These are phyloP conservation scores for Callocephalon fimbriatum DNA, from an alignment of 2,113 vertebrate genomes.

Conservation along the genomic window DNA sequence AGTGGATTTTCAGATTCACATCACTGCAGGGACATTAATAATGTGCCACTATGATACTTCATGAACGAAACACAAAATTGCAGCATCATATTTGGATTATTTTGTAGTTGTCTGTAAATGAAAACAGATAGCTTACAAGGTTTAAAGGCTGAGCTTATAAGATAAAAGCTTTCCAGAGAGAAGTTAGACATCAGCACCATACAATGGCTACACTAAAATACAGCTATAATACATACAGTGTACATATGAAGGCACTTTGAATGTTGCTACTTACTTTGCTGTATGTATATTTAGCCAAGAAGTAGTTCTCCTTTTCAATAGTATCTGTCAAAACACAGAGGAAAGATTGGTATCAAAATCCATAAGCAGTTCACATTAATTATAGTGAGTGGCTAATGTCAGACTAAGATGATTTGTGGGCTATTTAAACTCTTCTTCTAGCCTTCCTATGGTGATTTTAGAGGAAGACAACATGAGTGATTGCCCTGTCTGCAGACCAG, in stretches of 20 bases:
- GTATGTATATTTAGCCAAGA: constrained; percentile 55
- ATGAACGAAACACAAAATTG: background rate
- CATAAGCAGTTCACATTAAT: background rate
- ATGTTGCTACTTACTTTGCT: constrained; percentile 37
- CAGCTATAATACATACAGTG: background rate
- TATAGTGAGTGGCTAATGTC: background rate
- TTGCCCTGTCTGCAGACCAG: background rate
- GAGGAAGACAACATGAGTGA: background rate
- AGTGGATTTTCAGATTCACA: background rate
- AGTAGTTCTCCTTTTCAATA: constrained; percentile 20
- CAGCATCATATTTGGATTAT: background rate
- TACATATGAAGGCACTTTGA: background rate
- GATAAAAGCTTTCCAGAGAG: background rate
- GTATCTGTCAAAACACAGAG: constrained; percentile 61
- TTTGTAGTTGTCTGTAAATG: background rate
- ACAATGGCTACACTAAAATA: background rate
- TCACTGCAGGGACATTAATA: background rate
- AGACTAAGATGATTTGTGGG: background rate
- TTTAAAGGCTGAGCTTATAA: background rate
- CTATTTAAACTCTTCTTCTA: background rate
- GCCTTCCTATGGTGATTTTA: background rate
- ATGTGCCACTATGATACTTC: background rate
- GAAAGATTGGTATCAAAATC: background rate
- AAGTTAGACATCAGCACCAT: background rate
- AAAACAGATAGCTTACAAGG: background rate